Evolutionary conservation across 2,797 vertebrate species (phyloP), one percentile per base, ranked within the genome.

Genomic region (Scomberomorus guttatus): DNA sequence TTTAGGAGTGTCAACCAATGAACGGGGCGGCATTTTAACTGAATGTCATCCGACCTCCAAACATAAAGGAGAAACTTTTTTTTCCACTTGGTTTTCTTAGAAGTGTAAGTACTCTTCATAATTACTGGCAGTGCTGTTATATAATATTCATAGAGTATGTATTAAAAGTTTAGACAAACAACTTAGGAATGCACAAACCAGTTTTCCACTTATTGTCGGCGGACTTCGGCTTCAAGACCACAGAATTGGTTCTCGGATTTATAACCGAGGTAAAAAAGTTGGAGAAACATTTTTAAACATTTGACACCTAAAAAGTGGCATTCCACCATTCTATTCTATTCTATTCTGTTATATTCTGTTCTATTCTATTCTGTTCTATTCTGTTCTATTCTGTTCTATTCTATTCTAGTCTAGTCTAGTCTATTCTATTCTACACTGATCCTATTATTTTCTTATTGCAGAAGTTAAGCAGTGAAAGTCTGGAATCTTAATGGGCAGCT

Each of bases 401-500:
- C 37, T 42, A 9, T 32, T 63, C 61, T 46, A 11, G 39, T 66
- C 46, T 24, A 52, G 63, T 13, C 68, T 25, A 39, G 37, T 71
- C 37, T 22, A 3, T 62, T 72, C 48, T n/a, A 52, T 69, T 22
- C 71, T 54, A 48, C 42, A 59, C 58, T 73, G 57, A 71, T 80
- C 59, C 56, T 77, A 42, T 87, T 90, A 78, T 90, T 84, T 86
- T 83, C 81, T 72, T 83, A 83, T 81, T 84, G 85, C 59, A 82
- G 61, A 85, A 89, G 90, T 90, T 80, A 85, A 90, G 89, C 79
- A 86, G 90, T 69, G 84, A 82, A 89, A 91, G 90, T 86, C 87
- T 89, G 84, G 90, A 94, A 94, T 94, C 87, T 90, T 91, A 94
- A 93, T 92, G 88, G 92, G 84, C 85, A 89, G 92, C 90, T 93